Evolutionary conservation across 2,888 invertebrate genomes (phyloP).

Genomic region (Sinopyrophorus schimmeli): DNA sequence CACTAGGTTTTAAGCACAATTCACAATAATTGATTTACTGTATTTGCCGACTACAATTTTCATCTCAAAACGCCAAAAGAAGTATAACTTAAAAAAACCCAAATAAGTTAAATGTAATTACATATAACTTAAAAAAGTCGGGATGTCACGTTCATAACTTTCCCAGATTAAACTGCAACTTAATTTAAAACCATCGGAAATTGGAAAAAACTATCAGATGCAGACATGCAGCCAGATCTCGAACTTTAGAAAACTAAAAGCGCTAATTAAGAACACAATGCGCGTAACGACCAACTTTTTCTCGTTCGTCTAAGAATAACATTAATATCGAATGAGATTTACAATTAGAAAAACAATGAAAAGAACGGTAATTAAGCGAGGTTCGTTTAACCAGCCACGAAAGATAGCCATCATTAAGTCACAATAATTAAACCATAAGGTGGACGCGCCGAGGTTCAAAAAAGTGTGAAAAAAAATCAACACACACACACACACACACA

Average conservation of each 20-base stretch:
- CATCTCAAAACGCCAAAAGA: too few species aligned
- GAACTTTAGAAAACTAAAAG: not conserved
- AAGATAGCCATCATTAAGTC: slow-evolving; percentile 12
- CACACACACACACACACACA: slow-evolving; percentile 22
- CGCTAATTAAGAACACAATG: slow-evolving; percentile 13
- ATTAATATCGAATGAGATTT: slow-evolving; percentile 16
- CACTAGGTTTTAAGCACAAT: too few species aligned
- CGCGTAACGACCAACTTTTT: slow-evolving; percentile 14
- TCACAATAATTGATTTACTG: too few species aligned
- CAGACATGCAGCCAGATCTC: slow-evolving; percentile 15
- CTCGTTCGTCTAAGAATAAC: slow-evolving; percentile 16
- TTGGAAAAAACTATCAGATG: slow-evolving; percentile 17
- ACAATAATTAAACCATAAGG: slow-evolving; percentile 33
- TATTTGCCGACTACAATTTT: too few species aligned
- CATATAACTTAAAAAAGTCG: too few species aligned
- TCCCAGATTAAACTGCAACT: too few species aligned
- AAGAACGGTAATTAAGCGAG: slow-evolving; percentile 20
- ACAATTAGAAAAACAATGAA: slow-evolving; percentile 23
- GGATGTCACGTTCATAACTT: too few species aligned
- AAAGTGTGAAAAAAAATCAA: slow-evolving; percentile 32
- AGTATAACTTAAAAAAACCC: too few species aligned
- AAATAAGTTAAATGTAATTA: too few species aligned
- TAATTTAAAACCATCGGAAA: slow-evolving; percentile 11
- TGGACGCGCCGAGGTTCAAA: slow-evolving; percentile 18
- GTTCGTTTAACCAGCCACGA: slow-evolving; percentile 16